phyloP scores from a whole-genome alignment of 2,797 vertebrate genomes.

The Syndactyla subalaris region DNA sequence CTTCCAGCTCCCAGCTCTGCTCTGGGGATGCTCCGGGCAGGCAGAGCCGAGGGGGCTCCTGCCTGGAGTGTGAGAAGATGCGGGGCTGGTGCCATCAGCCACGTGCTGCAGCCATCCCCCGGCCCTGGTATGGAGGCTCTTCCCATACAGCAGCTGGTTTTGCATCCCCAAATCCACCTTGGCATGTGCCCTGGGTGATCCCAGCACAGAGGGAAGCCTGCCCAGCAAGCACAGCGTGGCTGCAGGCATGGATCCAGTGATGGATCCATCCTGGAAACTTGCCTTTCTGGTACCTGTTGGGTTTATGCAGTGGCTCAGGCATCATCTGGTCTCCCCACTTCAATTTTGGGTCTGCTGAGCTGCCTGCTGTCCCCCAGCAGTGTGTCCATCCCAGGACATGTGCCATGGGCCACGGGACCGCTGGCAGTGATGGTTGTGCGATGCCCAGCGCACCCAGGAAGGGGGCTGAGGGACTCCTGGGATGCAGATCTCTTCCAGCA shows the following conservation, averaged over 20 bases:
- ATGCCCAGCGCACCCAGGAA: background rate
- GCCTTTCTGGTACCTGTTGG: background rate
- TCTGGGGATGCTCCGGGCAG: background rate
- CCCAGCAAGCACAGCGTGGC: background rate
- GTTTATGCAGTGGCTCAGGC: background rate
- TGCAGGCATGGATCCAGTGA: background rate
- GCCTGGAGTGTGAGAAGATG: background rate
- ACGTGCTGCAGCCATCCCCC: fast-evolving
- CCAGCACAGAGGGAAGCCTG: background rate
- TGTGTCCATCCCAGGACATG: background rate
- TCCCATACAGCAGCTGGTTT: background rate
- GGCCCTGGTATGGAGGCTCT: background rate
- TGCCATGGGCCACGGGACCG: fast-evolving
- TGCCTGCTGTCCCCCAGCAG: background rate
- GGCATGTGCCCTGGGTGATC: fast-evolving
- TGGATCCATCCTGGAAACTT: background rate
- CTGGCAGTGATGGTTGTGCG: background rate
- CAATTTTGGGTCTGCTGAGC: background rate
- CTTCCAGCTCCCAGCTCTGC: background rate
- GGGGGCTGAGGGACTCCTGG: fast-evolving
- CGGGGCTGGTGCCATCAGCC: background rate
- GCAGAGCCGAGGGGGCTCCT: fast-evolving
- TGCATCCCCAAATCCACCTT: background rate
- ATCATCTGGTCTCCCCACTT: background rate
- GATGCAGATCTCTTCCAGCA: background rate